A percentile compares a stretch with the other conserved stretches of the same genome.
Evolutionary conservation across 2,888 invertebrate genomes (phyloP).

Genomic region (Drosophila vallismaia): DNA sequence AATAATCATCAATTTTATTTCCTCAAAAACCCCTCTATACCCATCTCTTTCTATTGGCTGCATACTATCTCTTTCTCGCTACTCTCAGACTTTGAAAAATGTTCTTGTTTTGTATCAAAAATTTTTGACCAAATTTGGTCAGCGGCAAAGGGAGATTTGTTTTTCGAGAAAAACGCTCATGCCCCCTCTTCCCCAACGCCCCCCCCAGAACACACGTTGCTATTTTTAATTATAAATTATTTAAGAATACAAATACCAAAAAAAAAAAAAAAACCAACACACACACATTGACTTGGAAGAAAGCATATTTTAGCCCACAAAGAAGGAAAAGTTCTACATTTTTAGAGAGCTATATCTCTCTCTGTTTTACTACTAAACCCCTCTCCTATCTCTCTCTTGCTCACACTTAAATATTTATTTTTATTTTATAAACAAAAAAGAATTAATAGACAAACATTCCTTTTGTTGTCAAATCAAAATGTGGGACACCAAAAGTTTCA

Average conservation of each 20-base stretch:
- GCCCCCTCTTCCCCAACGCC: no score
- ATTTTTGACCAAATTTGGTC: slow-evolving; percentile 75
- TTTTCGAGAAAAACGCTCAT: no score
- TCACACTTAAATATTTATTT: slow-evolving; percentile 24
- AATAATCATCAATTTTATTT: background rate
- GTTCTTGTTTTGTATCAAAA: slow-evolving; percentile 62
- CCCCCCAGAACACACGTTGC: slow-evolving; percentile 76
- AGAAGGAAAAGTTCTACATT: slow-evolving; percentile 26
- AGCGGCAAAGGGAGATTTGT: slow-evolving; percentile 44
- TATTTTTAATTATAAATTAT: slow-evolving; percentile 79
- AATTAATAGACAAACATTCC: slow-evolving; percentile 45
- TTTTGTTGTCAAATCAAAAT: slow-evolving; percentile 35
- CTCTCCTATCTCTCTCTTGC: slow-evolving; percentile 10
- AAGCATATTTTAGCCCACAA: slow-evolving; percentile 26
- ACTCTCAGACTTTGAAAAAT: slow-evolving; percentile 22
- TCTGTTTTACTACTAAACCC: background rate
- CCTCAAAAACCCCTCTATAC: background rate
- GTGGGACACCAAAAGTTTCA: slow-evolving; percentile 26
- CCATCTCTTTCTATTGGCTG: background rate
- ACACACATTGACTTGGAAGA: slow-evolving; percentile 1
- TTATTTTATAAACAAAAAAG: slow-evolving; percentile 29
- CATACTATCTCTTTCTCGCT: background rate
- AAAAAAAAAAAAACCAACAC: slow-evolving; percentile 7
- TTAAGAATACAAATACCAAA: slow-evolving; percentile 35
- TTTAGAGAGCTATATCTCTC: background rate